Evolutionary conservation across 2,888 invertebrate species (phyloP).

Genomic region (Emmelina monodactyla): DNA sequence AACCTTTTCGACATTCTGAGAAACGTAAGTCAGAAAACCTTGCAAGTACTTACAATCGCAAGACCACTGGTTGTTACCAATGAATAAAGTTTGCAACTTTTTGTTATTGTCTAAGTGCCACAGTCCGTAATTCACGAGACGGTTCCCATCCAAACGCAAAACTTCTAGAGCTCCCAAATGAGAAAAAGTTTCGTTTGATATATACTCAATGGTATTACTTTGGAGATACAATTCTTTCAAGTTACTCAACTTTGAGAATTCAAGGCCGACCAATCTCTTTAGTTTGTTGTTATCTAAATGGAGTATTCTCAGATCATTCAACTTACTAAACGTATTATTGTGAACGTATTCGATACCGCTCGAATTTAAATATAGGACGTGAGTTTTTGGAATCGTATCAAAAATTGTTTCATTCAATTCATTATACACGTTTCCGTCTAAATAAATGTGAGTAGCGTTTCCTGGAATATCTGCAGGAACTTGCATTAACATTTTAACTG

Average conservation of each 20-base stretch:
- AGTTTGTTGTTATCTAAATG: constrained; percentile 89
- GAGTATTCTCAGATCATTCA: constrained; percentile 77
- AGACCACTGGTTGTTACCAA: constrained; percentile 87
- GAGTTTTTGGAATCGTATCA: constrained; percentile 48
- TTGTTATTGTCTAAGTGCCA: constrained; percentile 79
- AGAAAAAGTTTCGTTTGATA: constrained; percentile 82
- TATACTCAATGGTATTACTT: constrained; percentile 80
- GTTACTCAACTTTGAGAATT: constrained; percentile 82
- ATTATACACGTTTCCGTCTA: constrained; percentile 88
- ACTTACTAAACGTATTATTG: constrained; percentile 85
- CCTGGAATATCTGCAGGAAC: constrained; percentile 86
- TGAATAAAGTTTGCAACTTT: constrained; percentile 75
- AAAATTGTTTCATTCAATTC: constrained; percentile 69
- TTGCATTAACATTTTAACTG: constrained; percentile 75
- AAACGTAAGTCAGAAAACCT: constrained; percentile 81
- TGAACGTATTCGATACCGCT: constrained; percentile 82
- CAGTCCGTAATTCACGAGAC: constrained; percentile 79
- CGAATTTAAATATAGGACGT: constrained; percentile 82
- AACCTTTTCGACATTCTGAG: constrained; percentile 80
- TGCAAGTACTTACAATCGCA: constrained; percentile 91
- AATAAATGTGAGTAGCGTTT: constrained; percentile 90
- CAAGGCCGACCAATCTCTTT: constrained; percentile 77
- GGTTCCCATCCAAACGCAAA: constrained; percentile 85
- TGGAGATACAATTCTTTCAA: constrained; percentile 87
- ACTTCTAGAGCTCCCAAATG: constrained; percentile 81